Conservation (phyloP, 2,797 vertebrate genomes). For the Chaenodraco wilsoni region DNA sequence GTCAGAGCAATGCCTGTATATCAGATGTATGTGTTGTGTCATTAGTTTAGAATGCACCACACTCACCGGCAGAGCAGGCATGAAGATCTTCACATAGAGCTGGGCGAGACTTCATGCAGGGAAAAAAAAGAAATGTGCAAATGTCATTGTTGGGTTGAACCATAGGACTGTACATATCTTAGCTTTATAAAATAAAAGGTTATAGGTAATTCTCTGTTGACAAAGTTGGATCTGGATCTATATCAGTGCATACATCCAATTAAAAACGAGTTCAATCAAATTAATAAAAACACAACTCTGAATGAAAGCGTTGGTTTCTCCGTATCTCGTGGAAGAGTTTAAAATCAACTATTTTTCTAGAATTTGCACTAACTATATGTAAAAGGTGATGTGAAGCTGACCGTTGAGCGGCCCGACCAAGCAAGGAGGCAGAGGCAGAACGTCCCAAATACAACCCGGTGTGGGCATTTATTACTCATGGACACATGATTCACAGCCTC, state of each 20-base stretch:
- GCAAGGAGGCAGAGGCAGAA: too few relatives aligned
- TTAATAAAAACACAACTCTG: neutral
- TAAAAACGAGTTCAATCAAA: neutral
- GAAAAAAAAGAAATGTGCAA: conserved; percentile 6
- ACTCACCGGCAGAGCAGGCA: conserved; percentile 96
- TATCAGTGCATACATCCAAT: neutral
- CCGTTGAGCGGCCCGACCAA: too few relatives aligned
- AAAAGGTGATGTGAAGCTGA: too few relatives aligned
- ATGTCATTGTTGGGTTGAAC: neutral
- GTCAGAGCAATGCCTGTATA: neutral
- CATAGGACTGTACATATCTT: neutral
- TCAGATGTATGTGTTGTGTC: neutral
- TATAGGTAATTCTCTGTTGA: neutral
- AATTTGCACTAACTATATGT: neutral
- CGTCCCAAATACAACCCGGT: too few relatives aligned
- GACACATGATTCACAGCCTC: too few relatives aligned
- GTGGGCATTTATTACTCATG: too few relatives aligned
- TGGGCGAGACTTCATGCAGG: conserved; percentile 86
- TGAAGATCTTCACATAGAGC: conserved; percentile 92
- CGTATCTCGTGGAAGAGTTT: neutral
- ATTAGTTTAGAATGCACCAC: neutral
- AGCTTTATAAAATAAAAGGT: neutral
- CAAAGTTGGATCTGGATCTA: neutral
- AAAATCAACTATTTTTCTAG: neutral
- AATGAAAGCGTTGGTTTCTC: neutral